Conservation (phyloP, 2,113 vertebrate species). For the Diadophis punctatus region DNA sequence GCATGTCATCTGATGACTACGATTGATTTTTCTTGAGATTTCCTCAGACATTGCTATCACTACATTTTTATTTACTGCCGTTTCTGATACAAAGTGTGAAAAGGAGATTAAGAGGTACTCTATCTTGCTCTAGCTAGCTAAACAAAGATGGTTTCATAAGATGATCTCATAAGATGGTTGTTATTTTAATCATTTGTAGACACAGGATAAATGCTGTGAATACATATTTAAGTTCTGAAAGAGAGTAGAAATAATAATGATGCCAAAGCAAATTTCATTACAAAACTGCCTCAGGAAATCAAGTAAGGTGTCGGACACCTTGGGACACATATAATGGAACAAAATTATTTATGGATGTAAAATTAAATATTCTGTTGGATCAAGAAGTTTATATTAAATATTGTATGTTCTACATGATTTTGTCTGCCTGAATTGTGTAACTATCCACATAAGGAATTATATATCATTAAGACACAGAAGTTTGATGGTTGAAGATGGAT, state of each 20-base stretch:
- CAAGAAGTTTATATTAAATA: neutral
- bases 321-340: neutral
- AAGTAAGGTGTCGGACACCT: neutral
- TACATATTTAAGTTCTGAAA: no score
- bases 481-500: conserved; percentile 58
- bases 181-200: no score
- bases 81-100: neutral
- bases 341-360: neutral
- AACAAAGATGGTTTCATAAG: neutral
- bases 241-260: no score
- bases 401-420: neutral
- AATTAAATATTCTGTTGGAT: neutral
- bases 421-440: neutral
- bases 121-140: no score
- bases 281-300: no score
- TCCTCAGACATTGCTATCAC: neutral
- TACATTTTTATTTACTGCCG: no score
- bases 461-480: conserved; percentile 31
- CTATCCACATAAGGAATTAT: conserved; percentile 19
- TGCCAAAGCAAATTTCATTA: no score
- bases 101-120: neutral
- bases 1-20: neutral
- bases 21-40: fast-evolving
- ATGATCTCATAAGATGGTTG: neutral
- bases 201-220: no score